These are phyloP conservation scores for Cantharis nigra DNA, from an alignment of 2,888 invertebrate genomes.

Conservation along the genomic window DNA sequence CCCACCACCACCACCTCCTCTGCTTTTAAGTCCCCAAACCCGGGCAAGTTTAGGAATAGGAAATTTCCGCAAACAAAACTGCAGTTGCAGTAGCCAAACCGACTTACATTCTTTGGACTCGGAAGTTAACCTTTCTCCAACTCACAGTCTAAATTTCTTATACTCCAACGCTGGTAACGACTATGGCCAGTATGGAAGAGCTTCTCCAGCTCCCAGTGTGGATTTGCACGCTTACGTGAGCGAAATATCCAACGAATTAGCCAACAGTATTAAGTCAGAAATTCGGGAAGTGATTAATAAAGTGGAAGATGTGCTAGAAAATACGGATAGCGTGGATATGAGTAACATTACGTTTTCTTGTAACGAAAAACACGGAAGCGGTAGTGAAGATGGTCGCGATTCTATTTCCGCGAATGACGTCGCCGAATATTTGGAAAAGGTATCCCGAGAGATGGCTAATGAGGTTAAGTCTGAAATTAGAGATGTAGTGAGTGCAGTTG, in stretches of 20 bases:
- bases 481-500: slow-evolving; percentile 74
- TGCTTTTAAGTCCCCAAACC: slow-evolving; percentile 65
- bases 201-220: slow-evolving; percentile 60
- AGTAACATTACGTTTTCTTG: slow-evolving; percentile 42
- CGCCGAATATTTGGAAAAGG: slow-evolving; percentile 77
- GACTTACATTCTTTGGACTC: slow-evolving; percentile 69
- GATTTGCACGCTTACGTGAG: slow-evolving; percentile 76
- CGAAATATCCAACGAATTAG: slow-evolving; percentile 77
- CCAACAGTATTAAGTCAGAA: slow-evolving; percentile 81
- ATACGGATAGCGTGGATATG: slow-evolving; percentile 65
- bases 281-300: slow-evolving; percentile 79
- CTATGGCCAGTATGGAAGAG: slow-evolving; percentile 61
- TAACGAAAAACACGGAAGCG: slow-evolving; percentile 54
- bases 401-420: slow-evolving; percentile 77
- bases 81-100: slow-evolving; percentile 76
- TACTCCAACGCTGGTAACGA: slow-evolving; percentile 59
- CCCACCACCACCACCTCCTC: slow-evolving; percentile 59
- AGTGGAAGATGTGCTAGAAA: slow-evolving; percentile 78
- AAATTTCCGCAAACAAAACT: slow-evolving; percentile 57
- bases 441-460: slow-evolving; percentile 77
- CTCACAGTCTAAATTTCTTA: slow-evolving; percentile 57
- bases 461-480: slow-evolving; percentile 79
- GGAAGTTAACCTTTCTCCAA: slow-evolving; percentile 55
- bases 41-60: slow-evolving; percentile 67
- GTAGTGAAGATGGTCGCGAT: slow-evolving; percentile 67